Percentiles rank a stretch among this genome's conserved stretches.
Evolutionary conservation across 1,140 invertebrate species (phyloP).

Genomic region (Drosophila chauvacae): DNA sequence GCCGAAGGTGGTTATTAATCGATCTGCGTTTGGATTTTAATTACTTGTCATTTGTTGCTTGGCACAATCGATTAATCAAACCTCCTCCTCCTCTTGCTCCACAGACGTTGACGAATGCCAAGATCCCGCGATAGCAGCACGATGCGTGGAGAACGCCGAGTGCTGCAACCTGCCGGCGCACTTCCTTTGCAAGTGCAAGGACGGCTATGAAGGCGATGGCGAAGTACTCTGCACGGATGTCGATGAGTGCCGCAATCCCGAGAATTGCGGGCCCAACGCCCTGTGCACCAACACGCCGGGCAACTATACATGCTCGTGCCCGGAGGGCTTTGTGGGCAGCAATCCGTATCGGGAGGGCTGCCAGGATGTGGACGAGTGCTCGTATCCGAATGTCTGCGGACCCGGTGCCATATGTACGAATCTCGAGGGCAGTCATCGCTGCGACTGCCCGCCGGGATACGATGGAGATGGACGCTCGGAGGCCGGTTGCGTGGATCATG

Average conservation of each 20-base stretch:
- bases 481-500: constrained; percentile 88
- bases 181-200: constrained; percentile 96
- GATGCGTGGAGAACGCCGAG: constrained; percentile 96
- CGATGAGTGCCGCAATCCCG: constrained; percentile 92
- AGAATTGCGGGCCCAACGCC: constrained; percentile 92
- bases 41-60: constrained; percentile 65
- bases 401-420: constrained; percentile 92
- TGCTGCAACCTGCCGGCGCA: constrained; percentile 97
- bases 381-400: constrained; percentile 90
- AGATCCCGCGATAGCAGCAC: constrained; percentile 91
- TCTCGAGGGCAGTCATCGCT: constrained; percentile 90
- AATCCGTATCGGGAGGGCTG: constrained; percentile 92
- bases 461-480: constrained; percentile 89
- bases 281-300: constrained; percentile 93
- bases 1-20: constrained; percentile 38
- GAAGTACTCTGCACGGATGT: constrained; percentile 94
- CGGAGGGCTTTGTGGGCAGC: constrained; percentile 91
- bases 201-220: constrained; percentile 95
- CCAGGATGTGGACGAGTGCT: constrained; percentile 93
- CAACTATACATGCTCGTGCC: constrained; percentile 94
- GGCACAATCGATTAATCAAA: constrained; percentile 65
- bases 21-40: constrained; percentile 47
- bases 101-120: constrained; percentile 97
- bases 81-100: constrained; percentile 44
- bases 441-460: constrained; percentile 92